phyloP scores from a whole-genome alignment of 1,140 invertebrate species.

The Drepana arcuata region DNA sequence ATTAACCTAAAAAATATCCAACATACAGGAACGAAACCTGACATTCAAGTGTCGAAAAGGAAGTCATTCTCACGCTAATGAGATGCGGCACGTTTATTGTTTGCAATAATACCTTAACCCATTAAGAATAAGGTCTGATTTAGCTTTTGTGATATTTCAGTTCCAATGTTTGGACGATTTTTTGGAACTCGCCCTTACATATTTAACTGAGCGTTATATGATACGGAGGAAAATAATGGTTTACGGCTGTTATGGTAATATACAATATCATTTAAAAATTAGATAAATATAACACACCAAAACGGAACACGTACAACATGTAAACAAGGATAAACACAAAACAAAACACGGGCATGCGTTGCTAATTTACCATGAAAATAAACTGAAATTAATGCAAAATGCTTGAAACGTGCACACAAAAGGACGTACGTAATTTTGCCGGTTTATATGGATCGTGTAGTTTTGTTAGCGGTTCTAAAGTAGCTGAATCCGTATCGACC shows the following conservation, averaged over 20 bases:
- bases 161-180: too few species aligned
- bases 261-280: too few species aligned
- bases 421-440: conserved; percentile 40
- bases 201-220: too few species aligned
- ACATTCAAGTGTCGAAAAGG: conserved; percentile 7
- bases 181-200: too few species aligned
- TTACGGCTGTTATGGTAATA: too few species aligned
- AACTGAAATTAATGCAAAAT: neutral
- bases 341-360: conserved; percentile 11
- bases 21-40: too few species aligned
- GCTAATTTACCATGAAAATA: conserved; percentile 11
- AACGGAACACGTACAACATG: too few species aligned
- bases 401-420: conserved; percentile 4
- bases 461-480: neutral
- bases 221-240: too few species aligned
- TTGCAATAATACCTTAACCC: conserved; percentile 1
- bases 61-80: conserved; percentile 13
- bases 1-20: too few species aligned
- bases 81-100: too few species aligned
- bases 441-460: conserved; percentile 12
- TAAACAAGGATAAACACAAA: conserved; percentile 6
- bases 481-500: conserved; percentile 26
- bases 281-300: too few species aligned
- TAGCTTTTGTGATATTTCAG: too few species aligned
- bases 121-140: conserved; percentile 6